Base-by-base conservation (phyloP, 35 echinoderm and acorn worm genomes). In the Apostichopus parvimensis region DNA sequence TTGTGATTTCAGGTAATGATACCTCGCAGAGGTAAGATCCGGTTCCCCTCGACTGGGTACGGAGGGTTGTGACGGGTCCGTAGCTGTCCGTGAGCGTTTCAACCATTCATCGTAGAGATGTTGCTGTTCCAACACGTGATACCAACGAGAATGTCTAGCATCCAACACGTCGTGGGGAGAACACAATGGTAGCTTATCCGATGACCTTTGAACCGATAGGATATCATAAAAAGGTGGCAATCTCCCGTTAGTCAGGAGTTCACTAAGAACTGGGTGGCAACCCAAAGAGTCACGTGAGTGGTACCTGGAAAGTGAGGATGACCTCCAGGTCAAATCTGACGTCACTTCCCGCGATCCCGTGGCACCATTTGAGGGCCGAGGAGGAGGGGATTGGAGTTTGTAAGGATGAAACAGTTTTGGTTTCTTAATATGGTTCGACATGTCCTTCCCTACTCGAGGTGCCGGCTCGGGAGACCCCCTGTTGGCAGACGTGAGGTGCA, bases 351-450 rank as follows among this genome's bases (percentile, higher is more conserved):
- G 5, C 2, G 86, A 72, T 72, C 61, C 60, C 0, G 86, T 88
- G 1, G 77, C 52, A 24, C 9, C 53, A 23, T 18, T 26, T 10
- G 89, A 79, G 56, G 89, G 7, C 34, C 34, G 34, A 53, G 22
- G 68, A 6, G 61, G 45, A 1, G 61, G 45, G n/a, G 86, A 79
- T 14, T 77, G 89, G 54, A 91, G 22, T 59, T 91, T 91, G 56
- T 91, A 91, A 22, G 89, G 89, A 79, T 91, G 89, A 73, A 91
- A 91, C 15, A 91, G 17, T 24, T 91, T 91, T 6, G 89, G 89
- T 57, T 91, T 91, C 72, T 91, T 91, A 1, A 91, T 77, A 54
- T 78, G 72, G 61, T 58, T 91, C 1, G 89, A 77, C 17, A 77
- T 26, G 0, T 91, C 89, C n/a, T 91, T 77, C 1, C 86, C 86